Base-by-base conservation (phyloP, 2,113 vertebrate species). In the Elachura formosa region DNA sequence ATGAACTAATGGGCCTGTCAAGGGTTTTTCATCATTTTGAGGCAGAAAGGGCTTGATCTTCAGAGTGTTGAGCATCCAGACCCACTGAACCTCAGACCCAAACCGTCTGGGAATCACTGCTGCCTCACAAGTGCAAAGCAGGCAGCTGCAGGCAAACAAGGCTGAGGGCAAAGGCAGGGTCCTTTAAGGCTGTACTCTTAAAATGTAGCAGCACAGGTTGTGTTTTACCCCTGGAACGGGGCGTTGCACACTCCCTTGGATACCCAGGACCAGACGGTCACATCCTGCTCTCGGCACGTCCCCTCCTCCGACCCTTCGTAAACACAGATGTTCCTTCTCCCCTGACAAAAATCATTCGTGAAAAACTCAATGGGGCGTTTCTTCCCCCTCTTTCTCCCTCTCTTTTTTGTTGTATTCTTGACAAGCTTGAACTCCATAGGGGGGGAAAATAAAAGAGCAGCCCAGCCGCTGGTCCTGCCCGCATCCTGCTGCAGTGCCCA, bases 371-470 rank as follows among this genome's bases (percentile, higher is more conserved):
- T 61, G 51, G 73, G 92, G 79, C n/a, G 0, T 86, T 89, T 91
- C 84, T 92, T 76, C 71, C 75, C 85, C n/a, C 55, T 92, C 83
- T 94, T 93, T 87, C 80, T 87, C 88, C 82, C 49, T 52, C 62
- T 89, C 34, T 2, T 85, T 93, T 94, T 89, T 96, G 93, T 89
- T 92, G 84, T 94, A 49, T 78, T 93, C 81, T 89, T 94, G 81
- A 94, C 94, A 95, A 95, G 91, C 79, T 94, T 96, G 94, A 91
- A 88, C 92, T 94, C 86, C 79, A 63, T 63, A 46, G 89, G 84
- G 77, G 76, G 85, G 66, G 64, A 4, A 49, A 89, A 95, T 89
- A 94, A 96, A 95, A 96, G 95, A 94, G 94, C 95, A 97, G 89
- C 92, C 85, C 80, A 92, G 88, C 66, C 87, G 71, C 82, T 96